These are phyloP conservation scores for Rhinella marina DNA, from an alignment of 2,797 vertebrate species.

Conservation along the genomic window DNA sequence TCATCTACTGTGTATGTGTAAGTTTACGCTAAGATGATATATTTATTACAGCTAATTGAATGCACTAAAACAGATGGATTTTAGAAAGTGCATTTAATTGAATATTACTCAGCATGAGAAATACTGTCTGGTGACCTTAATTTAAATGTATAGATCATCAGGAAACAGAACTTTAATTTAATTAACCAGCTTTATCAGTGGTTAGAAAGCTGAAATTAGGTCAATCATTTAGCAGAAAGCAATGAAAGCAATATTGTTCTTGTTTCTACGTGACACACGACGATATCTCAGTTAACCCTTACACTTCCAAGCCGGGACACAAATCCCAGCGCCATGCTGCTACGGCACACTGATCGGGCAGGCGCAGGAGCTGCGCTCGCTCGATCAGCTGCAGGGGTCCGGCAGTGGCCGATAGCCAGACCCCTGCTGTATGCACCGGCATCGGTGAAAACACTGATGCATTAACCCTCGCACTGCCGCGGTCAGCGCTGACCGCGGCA, in stretches of 20 bases:
- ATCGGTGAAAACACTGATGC: too few species aligned
- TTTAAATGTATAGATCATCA: not conserved
- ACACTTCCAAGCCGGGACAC: too few species aligned
- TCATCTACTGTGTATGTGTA: too few species aligned
- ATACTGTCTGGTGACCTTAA: not conserved
- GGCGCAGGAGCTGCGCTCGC: too few species aligned
- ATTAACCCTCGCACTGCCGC: too few species aligned
- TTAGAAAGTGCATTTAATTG: not conserved
- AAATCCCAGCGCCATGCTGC: too few species aligned
- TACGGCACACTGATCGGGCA: too few species aligned
- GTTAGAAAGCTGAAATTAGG: slow-evolving; percentile 8
- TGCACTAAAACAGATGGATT: not conserved
- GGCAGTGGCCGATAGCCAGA: too few species aligned
- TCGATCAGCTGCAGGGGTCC: too few species aligned
- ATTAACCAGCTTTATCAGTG: not conserved
- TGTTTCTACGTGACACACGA: not conserved
- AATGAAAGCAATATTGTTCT: slow-evolving; percentile 8
- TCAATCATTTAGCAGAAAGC: slow-evolving; percentile 30
- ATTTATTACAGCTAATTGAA: not conserved
- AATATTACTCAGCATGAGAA: not conserved
- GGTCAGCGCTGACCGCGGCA: too few species aligned
- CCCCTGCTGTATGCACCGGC: too few species aligned
- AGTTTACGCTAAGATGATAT: too few species aligned
- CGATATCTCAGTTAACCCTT: slow-evolving; percentile 3
- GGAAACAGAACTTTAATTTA: not conserved